These are phyloP conservation scores for Trematomus loennbergii DNA, from an alignment of 2,113 vertebrate genomes.

Conservation along the genomic window DNA sequence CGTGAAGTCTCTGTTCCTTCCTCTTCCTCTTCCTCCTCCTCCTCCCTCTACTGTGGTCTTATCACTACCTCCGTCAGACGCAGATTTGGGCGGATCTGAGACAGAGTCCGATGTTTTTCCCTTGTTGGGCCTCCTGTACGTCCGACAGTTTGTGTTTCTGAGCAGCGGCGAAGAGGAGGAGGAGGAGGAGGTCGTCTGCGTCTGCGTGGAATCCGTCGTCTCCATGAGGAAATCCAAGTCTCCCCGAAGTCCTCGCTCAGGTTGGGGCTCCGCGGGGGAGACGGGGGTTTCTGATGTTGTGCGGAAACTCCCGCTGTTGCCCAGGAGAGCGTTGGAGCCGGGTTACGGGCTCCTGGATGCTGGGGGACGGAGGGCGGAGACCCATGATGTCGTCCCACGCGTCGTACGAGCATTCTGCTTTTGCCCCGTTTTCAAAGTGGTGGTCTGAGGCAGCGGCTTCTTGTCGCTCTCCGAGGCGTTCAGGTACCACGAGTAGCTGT, in stretches of 20 bases:
- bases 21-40: constrained; percentile 77
- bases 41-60: constrained; percentile 79
- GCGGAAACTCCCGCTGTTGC: constrained; percentile 37
- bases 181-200: constrained; percentile 14
- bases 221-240: constrained; percentile 85
- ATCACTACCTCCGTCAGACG: constrained; percentile 81
- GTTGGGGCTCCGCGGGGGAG: constrained; percentile 43
- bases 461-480: constrained; percentile 88
- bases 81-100: constrained; percentile 29
- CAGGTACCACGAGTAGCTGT: constrained; percentile 91
- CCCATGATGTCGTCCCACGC: constrained; percentile 88
- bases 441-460: constrained; percentile 84
- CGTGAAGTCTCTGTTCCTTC: constrained; percentile 95
- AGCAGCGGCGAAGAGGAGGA: constrained; percentile 78
- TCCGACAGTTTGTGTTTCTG: constrained; percentile 95
- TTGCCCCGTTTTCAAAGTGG: constrained; percentile 82
- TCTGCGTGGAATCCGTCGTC: constrained; percentile 86
- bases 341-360: constrained; percentile 81
- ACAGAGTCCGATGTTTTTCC: constrained; percentile 81
- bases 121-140: constrained; percentile 93
- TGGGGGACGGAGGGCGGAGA: constrained; percentile 83
- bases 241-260: constrained; percentile 43
- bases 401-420: constrained; percentile 86
- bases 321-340: constrained; percentile 80
- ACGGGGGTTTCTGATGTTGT: constrained; percentile 46